Conservation (phyloP, 2,113 vertebrate species). For the Chelonoidis abingdonii region DNA sequence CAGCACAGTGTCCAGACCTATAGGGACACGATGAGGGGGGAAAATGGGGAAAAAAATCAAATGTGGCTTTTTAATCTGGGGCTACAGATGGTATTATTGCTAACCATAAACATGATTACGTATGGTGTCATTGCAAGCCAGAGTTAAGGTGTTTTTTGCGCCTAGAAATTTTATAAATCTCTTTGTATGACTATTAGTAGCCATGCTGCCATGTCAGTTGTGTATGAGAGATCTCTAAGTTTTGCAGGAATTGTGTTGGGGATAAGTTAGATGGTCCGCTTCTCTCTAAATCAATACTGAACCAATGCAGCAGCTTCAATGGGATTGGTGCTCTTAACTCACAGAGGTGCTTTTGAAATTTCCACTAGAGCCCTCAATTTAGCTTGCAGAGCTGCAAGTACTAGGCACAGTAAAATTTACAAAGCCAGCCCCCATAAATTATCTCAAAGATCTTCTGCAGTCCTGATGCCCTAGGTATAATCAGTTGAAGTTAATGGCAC, state of each 20-base stretch:
- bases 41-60: background rate
- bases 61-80: background rate
- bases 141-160: background rate
- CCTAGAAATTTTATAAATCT: background rate
- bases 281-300: background rate
- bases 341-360: background rate
- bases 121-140: background rate
- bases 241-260: background rate
- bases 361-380: background rate
- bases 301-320: accelerated
- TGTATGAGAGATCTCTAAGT: background rate
- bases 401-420: background rate
- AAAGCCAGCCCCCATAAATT: background rate
- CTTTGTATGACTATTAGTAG: background rate
- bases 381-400: background rate
- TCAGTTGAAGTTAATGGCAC: background rate
- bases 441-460: background rate
- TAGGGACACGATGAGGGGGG: background rate
- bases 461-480: background rate
- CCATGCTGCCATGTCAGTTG: accelerated
- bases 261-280: background rate
- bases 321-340: background rate
- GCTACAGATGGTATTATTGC: background rate
- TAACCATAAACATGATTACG: background rate
- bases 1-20: accelerated